Percentiles rank a stretch among this genome's conserved stretches.
These are phyloP conservation scores for Drosophila rufa DNA, from an alignment of 1,140 invertebrate genomes.

Conservation along the genomic window DNA sequence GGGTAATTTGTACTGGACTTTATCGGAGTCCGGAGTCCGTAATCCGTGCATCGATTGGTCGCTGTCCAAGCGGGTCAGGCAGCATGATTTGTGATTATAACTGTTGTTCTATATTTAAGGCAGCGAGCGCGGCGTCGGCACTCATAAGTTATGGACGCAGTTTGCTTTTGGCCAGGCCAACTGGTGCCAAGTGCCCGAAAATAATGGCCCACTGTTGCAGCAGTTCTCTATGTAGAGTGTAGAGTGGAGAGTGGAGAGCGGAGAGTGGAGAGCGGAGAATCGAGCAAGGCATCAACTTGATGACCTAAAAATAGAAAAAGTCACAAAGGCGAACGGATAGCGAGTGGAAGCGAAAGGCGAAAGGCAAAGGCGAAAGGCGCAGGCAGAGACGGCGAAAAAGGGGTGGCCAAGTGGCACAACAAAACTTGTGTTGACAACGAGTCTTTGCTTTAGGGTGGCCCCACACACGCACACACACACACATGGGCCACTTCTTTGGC, in stretches of 20 bases:
- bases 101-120: slow-evolving; percentile 59
- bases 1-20: neutral
- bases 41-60: slow-evolving; percentile 31
- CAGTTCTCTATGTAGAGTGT: slow-evolving; percentile 14
- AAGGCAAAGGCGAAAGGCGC: slow-evolving; percentile 1
- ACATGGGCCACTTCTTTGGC: slow-evolving; percentile 11
- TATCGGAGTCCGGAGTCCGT: slow-evolving; percentile 1
- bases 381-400: slow-evolving; percentile 22
- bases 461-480: neutral
- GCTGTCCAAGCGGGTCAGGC: slow-evolving; percentile 57
- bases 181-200: slow-evolving; percentile 65
- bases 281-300: slow-evolving; percentile 59
- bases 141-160: slow-evolving; percentile 44
- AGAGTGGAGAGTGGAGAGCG: neutral
- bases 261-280: slow-evolving; percentile 15
- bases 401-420: slow-evolving; percentile 68
- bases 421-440: slow-evolving; percentile 80
- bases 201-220: slow-evolving; percentile 39
- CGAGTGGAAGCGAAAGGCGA: slow-evolving; percentile 33
- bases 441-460: slow-evolving; percentile 11
- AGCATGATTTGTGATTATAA: slow-evolving; percentile 76
- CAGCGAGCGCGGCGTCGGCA: neutral
- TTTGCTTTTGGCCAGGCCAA: slow-evolving; percentile 54
- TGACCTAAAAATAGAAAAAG: slow-evolving; percentile 82
- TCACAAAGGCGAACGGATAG: slow-evolving; percentile 34